Evolutionary conservation across 2,888 invertebrate species (phyloP), one percentile per base, ranked within the genome.

Genomic region (Cactoblastis cactorum): DNA sequence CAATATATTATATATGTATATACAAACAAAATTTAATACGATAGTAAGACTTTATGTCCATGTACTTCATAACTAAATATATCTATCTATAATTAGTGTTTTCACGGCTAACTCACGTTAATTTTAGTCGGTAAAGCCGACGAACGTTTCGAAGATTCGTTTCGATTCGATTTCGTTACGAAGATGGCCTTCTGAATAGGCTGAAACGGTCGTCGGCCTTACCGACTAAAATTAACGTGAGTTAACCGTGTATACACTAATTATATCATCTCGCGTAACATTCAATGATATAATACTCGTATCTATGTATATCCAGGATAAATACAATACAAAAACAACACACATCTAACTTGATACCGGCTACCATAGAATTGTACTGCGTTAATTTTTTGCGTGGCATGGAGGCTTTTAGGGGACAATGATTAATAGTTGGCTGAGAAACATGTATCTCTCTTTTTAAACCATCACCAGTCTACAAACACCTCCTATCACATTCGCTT

Each of bases 401-500:
- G 65, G 69, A 80, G 80, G 78, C 82, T 83, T 83, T 83, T 81
- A 78, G 78, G 72, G 69, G 76, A 77, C 80, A 70, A 74, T 83
- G 83, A 84, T 84, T 83, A 83, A 84, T 84, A 77, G 80, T 75
- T 72, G 65, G 59, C 65, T 69, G 71, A 68, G 69, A 71, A 69
- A 70, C 71, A 76, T 74, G 76, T 80, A 75, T 80, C 74, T 79
- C 56, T 61, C 59, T 67, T 67, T 65, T 64, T 72, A 63, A 61
- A 58, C 55, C 53, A 37, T 38, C 41, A 51, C 76, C 70, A 68
- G 49, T 50, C 11, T 60, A 62, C 33, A 12, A 24, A 43, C 67
- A 61, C 18, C 73, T 59, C 32, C 63, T 51, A 17, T 32, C 50
- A 49, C 59, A 55, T 51, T 57, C 33, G 3, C 11, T 2, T 14